Percentiles rank a stretch among this genome's conserved stretches.
Evolutionary conservation across 2,888 invertebrate genomes (phyloP).

Genomic region (Drosophila koepferae): DNA sequence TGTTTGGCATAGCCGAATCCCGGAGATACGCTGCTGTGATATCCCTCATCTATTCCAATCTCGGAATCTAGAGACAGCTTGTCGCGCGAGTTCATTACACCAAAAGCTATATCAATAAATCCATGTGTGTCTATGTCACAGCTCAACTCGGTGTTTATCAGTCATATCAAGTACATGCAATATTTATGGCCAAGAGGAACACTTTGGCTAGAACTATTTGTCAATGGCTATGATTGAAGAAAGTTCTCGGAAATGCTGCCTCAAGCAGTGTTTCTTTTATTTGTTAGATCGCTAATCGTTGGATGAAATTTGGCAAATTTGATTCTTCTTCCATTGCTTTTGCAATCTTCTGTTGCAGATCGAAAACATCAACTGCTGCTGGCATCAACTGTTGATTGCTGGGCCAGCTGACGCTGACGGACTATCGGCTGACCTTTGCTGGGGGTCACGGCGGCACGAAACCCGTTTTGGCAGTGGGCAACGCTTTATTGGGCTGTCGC

Average conservation of each 20-base stretch:
- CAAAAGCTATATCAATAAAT: background rate
- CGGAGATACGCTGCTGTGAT: no score
- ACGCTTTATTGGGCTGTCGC: constrained; percentile 23
- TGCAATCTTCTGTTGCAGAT: background rate
- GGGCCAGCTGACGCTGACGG: constrained; percentile 2
- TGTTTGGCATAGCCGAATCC: no score
- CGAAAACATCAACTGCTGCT: background rate
- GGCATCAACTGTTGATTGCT: constrained; percentile 14
- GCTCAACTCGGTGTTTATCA: background rate
- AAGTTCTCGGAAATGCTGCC: constrained; percentile 6
- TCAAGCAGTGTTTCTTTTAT: background rate
- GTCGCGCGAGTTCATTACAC: no score
- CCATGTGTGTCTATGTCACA: background rate
- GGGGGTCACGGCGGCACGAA: constrained; percentile 45
- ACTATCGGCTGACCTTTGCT: constrained; percentile 41
- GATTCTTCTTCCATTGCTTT: background rate
- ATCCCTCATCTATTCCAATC: no score
- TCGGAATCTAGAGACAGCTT: no score
- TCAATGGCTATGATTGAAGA: background rate
- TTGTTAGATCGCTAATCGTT: background rate
- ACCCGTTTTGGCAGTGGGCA: constrained; percentile 37
- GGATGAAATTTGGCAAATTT: background rate
- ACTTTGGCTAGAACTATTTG: background rate
- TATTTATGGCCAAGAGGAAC: background rate
- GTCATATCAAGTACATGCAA: background rate